These are phyloP conservation scores for Oryctes rhinoceros DNA, from an alignment of 1,140 invertebrate species.

Conservation along the genomic window DNA sequence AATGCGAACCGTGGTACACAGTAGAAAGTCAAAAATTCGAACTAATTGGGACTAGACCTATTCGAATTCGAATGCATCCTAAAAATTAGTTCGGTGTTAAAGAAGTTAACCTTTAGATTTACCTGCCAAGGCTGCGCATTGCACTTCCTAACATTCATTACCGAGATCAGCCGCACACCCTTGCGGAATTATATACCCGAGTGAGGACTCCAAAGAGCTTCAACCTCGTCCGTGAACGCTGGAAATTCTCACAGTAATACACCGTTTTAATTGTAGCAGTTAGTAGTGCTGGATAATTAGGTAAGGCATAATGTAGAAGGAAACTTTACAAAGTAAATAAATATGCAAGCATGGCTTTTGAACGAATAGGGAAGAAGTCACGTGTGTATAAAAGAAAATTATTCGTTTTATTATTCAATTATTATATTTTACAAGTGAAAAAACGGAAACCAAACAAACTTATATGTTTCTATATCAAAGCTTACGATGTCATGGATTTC, in stretches of 20 bases:
- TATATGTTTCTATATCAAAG: too few relatives aligned
- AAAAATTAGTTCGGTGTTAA: slow-evolving; percentile 4
- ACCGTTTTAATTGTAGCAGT: not conserved
- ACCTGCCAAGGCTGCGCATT: not conserved
- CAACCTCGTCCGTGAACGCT: not conserved
- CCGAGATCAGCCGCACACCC: not conserved
- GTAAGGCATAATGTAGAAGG: not conserved
- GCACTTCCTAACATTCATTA: not conserved
- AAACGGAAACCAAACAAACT: too few relatives aligned
- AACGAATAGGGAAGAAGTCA: too few relatives aligned
- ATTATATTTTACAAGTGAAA: too few relatives aligned
- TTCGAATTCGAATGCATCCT: not conserved
- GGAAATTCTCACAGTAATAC: not conserved
- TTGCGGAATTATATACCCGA: not conserved
- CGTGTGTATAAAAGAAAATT: too few relatives aligned
- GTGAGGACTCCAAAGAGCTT: not conserved
- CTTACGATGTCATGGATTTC: too few relatives aligned
- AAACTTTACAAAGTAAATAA: too few relatives aligned
- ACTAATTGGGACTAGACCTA: too few relatives aligned
- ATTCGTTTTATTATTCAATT: too few relatives aligned
- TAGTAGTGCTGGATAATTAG: not conserved
- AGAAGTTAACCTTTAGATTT: not conserved
- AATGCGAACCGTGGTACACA: too few relatives aligned
- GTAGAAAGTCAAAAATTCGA: too few relatives aligned
- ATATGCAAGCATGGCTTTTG: too few relatives aligned